Base-by-base conservation (phyloP, 1,140 invertebrate genomes). In the Dolichoris vasculosae region DNA sequence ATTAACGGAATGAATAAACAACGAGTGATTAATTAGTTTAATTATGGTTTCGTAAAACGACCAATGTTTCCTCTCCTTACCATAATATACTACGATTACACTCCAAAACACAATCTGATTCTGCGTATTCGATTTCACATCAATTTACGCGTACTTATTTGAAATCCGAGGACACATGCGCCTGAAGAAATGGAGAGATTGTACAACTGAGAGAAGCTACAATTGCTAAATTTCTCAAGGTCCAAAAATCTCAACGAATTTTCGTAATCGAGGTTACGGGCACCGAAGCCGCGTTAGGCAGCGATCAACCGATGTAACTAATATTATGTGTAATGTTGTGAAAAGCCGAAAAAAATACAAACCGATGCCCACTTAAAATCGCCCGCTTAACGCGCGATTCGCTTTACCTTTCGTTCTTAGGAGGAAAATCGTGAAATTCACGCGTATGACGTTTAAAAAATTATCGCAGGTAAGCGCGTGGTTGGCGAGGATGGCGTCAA, bases 401-500 rank as follows among this genome's bases (percentile, higher is more conserved):
- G 2, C 17, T 55, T 55, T 20, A 55, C 20, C 51, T 20, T 55
- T 7, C 20, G 51, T 17, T 55, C n/a, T 17, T 15, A 55, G 13
- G 3, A 26, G 23, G 2, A 9, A 59, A 26, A 26, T 2, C 2
- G 23, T n/a, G n/a, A n/a, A n/a, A n/a, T n/a, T n/a, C n/a, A 26
- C 55, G 20, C 23, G 6, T 59, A 26, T 26, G 20, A 59, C 3
- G 23, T 3, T 59, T 59, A 35, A 38, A 69, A 69, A 69, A 43
- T 73, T 43, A 51, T 0, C 48, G 48, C 48, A 98, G 97, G 98
- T 67, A 98, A 98, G 94, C 94, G 97, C 87, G 94, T 97, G 9
- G 94, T 98, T 32, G 96, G 97, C 46, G 96, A 96, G 87, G 97
- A 99, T 92, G 98, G 98, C 11, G 95, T 98, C 73, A 99, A 98